Base-by-base conservation (phyloP, 2,797 vertebrate species). In the Eulemur coronatus region DNA sequence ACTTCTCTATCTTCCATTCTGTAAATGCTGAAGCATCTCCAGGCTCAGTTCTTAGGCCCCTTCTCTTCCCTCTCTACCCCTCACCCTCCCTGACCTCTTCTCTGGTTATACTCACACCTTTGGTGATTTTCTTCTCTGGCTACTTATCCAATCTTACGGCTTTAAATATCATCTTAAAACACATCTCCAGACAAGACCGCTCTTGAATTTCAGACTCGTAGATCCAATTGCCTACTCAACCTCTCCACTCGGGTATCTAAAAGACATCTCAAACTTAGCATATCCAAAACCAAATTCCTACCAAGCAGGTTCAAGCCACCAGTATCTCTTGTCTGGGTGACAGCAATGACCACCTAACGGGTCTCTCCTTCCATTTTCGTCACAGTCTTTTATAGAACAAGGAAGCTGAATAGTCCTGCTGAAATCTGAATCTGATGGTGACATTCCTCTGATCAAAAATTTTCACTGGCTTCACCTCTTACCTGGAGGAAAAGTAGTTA, bases 401-500 rank as follows among this genome's bases (percentile, higher is more conserved):
- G 22, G 14, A 78, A 3, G 85, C 85, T 13, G 50, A 55, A 24
- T 48, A 11, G 20, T 55, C 63, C 30, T 81, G 8, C 52, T 9
- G 30, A 75, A 92, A 38, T 80, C 26, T 80, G 72, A 94, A 35
- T 73, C 43, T 65, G 81, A 24, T 65, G 17, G 48, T 46, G 33
- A 57, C n/a, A 12, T 41, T 82, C 22, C 41, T 86, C 76, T 46
- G 15, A 57, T 67, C 7, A 38, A 41, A 89, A 33, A 17, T 41
- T 9, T 86, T n/a, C 73, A 28, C 1, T 52, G 76, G 14, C 4
- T 63, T 59, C 24, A 63, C 8, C 11, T 78, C 41, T 65, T 67
- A 28, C 38, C 48, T 69, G 70, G 30, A 84, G 14, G 38, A 17
- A 43, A 87, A 67, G 8, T 61, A 67, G 8, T 67, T 35, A 52